Conservation (phyloP, 2,113 vertebrate species). For the Thunnus maccoyii region DNA sequence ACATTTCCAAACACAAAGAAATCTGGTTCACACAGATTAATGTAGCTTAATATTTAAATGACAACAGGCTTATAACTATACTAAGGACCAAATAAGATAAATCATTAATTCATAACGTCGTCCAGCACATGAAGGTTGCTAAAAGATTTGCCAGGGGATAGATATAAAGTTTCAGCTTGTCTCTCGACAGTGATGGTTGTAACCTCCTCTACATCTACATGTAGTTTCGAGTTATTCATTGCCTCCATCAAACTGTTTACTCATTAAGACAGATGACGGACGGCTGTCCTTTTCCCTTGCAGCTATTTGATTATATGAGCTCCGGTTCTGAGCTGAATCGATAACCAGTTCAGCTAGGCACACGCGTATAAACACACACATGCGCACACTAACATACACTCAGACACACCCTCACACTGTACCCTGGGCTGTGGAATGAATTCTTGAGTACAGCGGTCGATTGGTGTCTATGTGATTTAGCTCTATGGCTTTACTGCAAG, state of each 20-base stretch:
- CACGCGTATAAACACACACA: background rate
- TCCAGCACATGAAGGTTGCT: constrained; percentile 19
- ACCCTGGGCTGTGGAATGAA: constrained; percentile 70
- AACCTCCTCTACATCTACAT: constrained; percentile 41
- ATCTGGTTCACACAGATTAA: background rate
- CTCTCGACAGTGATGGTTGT: constrained; percentile 25
- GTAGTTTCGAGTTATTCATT: constrained; percentile 65
- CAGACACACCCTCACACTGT: constrained; percentile 46
- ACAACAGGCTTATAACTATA: background rate
- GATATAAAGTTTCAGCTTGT: constrained; percentile 27
- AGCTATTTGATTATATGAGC: constrained; percentile 82
- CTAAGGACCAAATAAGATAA: constrained; percentile 5
- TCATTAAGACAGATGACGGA: constrained; percentile 81
- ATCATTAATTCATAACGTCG: constrained; percentile 9
- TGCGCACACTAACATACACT: constrained; percentile 10
- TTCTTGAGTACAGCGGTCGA: constrained; percentile 65
- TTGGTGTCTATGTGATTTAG: constrained; percentile 73
- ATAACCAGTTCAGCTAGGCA: constrained; percentile 75
- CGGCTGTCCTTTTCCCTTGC: constrained; percentile 74
- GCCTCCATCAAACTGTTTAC: constrained; percentile 73
- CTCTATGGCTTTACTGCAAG: constrained; percentile 73
- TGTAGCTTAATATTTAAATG: constrained; percentile 6
- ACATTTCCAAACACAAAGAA: background rate
- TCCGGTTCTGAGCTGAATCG: constrained; percentile 77
- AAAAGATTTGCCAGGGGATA: constrained; percentile 15